Conservation (phyloP, 2,888 invertebrate species). For the Tyria jacobaeae region DNA sequence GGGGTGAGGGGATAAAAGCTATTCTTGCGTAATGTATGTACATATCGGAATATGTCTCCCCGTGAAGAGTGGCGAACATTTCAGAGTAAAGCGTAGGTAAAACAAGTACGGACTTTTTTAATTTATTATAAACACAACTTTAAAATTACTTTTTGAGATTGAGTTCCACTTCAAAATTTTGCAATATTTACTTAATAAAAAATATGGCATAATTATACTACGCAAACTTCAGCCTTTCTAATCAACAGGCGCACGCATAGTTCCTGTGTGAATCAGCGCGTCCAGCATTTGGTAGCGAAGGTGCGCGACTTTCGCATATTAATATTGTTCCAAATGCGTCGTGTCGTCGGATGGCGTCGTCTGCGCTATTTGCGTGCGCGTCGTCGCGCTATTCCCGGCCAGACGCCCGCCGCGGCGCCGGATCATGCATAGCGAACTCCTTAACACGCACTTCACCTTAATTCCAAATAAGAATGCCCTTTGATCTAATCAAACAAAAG, state of each 20-base stretch:
- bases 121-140: no score
- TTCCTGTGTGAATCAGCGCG: constrained; percentile 57
- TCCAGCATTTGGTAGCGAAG: constrained; percentile 52
- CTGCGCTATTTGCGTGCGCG: constrained; percentile 70
- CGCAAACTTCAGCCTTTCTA: not conserved
- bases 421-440: constrained; percentile 56
- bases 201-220: not conserved
- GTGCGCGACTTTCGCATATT: constrained; percentile 66
- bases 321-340: constrained; percentile 69
- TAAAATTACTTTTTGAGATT: no score
- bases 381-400: constrained; percentile 63
- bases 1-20: no score
- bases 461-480: constrained; percentile 59
- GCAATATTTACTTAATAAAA: no score
- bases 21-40: no score
- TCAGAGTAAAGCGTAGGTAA: no score
- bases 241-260: constrained; percentile 8
- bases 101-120: no score
- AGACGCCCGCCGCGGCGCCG: constrained; percentile 64
- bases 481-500: constrained; percentile 60
- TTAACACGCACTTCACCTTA: constrained; percentile 68
- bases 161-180: no score
- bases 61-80: no score
- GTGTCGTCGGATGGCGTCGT: constrained; percentile 61
- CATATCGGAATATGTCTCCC: no score